Evolutionary conservation across 2,797 vertebrate genomes (phyloP), one percentile per base, ranked within the genome.

Genomic region (Forpus xanthops): DNA sequence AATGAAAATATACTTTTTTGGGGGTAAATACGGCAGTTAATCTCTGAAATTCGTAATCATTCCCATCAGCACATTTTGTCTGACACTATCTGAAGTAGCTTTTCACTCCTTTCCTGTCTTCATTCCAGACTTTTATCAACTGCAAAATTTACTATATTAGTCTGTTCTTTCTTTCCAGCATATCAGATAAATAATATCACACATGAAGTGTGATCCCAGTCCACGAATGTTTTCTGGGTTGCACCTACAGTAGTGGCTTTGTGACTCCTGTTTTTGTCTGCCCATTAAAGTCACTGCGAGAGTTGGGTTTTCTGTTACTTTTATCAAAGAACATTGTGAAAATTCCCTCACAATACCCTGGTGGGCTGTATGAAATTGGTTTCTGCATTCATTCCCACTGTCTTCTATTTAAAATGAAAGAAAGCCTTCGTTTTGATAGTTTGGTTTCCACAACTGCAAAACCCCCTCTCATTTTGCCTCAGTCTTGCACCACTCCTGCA

Each of bases 161-260:
- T 21, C 21, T 93, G 33, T 66, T 88, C 52, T 81, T 89, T 85
- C 73, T 68, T 95, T 91, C 50, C 47, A 94, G 85, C 20, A 25
- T 66, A 85, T 94, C 72, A 85, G 20, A 60, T 82, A n/a, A 94
- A 68, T 68, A 62, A 74, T 76, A 65, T 41, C 31, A 84, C 28
- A 84, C 18, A 21, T 23, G 15, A 96, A 45, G 7, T 58, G 50
- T 55, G 91, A 90, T 8, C 24, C 27, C 13, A 85, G 85, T 37
- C 27, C 58, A 73, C 73, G 47, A 66, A 73, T 28, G 5, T 41
- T 75, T 65, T 76, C 33, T 84, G 60, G 58, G 73, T 85, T 2
- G 3, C 74, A 60, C 45, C n/a, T 67, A 11, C 4, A 5, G 18
- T 20, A 76, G 41, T n/a, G 52, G 8, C 18, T 90, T 88, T 90